Percentiles rank a stretch among this genome's conserved stretches.
These are phyloP conservation scores for Enteromius viviparus DNA, from an alignment of 2,797 vertebrate species.

Conservation along the genomic window DNA sequence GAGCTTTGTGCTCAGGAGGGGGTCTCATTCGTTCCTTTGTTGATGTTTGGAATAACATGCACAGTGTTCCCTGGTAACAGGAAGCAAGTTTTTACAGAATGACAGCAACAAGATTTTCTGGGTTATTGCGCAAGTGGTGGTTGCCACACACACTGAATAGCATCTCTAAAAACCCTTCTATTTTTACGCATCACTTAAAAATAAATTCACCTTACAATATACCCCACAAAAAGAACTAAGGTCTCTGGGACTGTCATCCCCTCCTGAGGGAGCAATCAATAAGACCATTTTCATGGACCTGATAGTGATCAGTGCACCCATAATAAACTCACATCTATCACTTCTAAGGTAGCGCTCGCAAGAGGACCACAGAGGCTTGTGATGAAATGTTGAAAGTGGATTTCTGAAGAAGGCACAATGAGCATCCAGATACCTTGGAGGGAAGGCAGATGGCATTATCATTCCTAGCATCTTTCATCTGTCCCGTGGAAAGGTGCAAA, in stretches of 20 bases:
- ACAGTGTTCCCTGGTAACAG: conserved; percentile 32
- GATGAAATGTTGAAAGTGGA: conserved; percentile 76
- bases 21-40: conserved; percentile 29
- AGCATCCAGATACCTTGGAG: conserved; percentile 46
- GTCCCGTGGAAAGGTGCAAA: conserved; percentile 11
- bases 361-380: conserved; percentile 55
- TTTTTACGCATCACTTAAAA: conserved; percentile 51
- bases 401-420: conserved; percentile 65
- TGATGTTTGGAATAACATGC: conserved; percentile 7
- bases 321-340: conserved; percentile 77
- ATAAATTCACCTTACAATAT: conserved; percentile 63
- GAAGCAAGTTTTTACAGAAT: conserved; percentile 17
- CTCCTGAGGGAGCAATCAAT: conserved; percentile 73
- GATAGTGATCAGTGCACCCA: conserved; percentile 76
- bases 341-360: conserved; percentile 59
- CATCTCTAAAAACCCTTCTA: conserved; percentile 38
- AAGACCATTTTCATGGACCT: conserved; percentile 71
- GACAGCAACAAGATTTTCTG: conserved; percentile 2
- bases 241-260: conserved; percentile 62
- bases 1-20: neutral
- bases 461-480: conserved; percentile 37
- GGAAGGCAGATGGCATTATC: conserved; percentile 49
- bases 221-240: conserved; percentile 55
- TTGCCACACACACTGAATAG: conserved; percentile 35
- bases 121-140: neutral